Conservation (phyloP, 2,888 invertebrate species). For the Tethea ocularis region DNA sequence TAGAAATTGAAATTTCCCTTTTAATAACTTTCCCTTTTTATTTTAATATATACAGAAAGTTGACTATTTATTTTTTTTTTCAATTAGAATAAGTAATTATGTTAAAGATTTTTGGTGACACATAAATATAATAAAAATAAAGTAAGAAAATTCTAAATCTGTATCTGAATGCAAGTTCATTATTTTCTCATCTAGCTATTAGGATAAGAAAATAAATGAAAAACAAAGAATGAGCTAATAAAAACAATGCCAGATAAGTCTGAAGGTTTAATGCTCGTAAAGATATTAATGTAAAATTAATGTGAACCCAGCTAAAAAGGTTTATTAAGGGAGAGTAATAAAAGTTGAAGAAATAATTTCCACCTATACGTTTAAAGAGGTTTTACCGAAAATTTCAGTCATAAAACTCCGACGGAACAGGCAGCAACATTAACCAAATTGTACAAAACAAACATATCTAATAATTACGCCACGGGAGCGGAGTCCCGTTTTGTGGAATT, state of each 20-base stretch:
- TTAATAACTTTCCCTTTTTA: no score
- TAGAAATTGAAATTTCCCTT: no score
- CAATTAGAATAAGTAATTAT: no score
- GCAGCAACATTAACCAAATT: constrained; percentile 73
- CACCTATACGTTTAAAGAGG: constrained; percentile 58
- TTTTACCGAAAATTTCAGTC: constrained; percentile 54
- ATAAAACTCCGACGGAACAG: constrained; percentile 54
- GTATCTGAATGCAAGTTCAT: no score
- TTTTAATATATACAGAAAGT: no score
- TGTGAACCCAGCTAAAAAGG: constrained; percentile 37
- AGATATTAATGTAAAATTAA: constrained; percentile 19
- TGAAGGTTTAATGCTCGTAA: constrained; percentile 9
- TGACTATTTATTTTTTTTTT: no score
- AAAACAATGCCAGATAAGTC: neutral
- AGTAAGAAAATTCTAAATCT: no score
- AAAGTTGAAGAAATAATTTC: constrained; percentile 64
- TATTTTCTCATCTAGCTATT: no score
- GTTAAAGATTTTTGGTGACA: no score
- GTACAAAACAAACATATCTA: constrained; percentile 76
- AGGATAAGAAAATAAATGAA: constrained; percentile 13
- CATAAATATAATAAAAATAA: no score
- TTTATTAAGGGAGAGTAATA: constrained; percentile 50
- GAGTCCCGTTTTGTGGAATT: constrained; percentile 67
- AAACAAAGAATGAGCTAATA: constrained; percentile 12
- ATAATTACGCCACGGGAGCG: constrained; percentile 66